phyloP scores from a whole-genome alignment of 2,113 vertebrate genomes.

The Corythoichthys haematopterus region DNA sequence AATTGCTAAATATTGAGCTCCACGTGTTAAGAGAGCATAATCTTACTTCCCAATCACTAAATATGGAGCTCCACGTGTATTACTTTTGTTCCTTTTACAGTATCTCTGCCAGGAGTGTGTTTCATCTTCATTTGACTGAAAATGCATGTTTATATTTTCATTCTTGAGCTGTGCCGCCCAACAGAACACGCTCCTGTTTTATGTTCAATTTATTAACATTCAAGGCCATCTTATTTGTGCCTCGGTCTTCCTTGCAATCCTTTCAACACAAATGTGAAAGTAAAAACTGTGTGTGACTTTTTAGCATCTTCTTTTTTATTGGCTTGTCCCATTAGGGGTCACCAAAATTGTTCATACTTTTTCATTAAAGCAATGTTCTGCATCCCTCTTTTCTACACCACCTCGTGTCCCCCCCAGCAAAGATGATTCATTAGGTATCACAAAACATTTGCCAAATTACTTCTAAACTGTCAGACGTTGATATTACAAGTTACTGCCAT shows the following conservation, averaged over 20 bases:
- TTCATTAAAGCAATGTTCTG: too few relatives aligned
- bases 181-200: slow-evolving; percentile 39
- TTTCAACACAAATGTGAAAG: slow-evolving; percentile 5
- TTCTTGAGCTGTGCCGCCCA: slow-evolving; percentile 30
- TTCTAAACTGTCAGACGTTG: too few relatives aligned
- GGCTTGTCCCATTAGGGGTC: too few relatives aligned
- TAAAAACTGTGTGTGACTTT: slow-evolving; percentile 22
- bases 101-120: slow-evolving; percentile 60
- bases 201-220: slow-evolving; percentile 31
- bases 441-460: too few relatives aligned
- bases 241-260: slow-evolving; percentile 5
- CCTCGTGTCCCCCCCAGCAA: too few relatives aligned
- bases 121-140: slow-evolving; percentile 63
- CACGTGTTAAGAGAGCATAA: slow-evolving; percentile 50
- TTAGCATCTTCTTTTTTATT: too few relatives aligned
- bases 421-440: too few relatives aligned
- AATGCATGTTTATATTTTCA: slow-evolving; percentile 55
- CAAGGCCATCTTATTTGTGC: slow-evolving; percentile 18
- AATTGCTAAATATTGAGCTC: slow-evolving; percentile 65
- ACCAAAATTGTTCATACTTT: too few relatives aligned
- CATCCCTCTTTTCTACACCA: too few relatives aligned
- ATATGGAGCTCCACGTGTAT: slow-evolving; percentile 60
- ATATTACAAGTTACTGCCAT: too few relatives aligned
- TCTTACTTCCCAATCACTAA: slow-evolving; percentile 66
- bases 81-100: slow-evolving; percentile 62